Percentiles rank a stretch among this genome's conserved stretches.
Conservation (phyloP, 2,888 invertebrate species). For the Ashinkailepas kermadecensis region DNA sequence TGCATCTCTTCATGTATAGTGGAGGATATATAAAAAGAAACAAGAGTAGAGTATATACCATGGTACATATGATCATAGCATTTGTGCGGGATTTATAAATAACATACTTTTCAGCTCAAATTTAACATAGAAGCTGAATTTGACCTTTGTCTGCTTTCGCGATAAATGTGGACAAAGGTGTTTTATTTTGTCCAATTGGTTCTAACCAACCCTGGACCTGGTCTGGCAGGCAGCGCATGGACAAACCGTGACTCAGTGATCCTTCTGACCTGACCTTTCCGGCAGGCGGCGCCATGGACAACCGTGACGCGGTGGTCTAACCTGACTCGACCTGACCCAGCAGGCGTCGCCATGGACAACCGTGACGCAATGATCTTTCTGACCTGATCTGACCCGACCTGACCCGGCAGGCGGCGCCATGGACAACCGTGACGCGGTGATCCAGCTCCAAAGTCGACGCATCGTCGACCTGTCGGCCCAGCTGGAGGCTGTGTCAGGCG, state of each 20-base stretch:
- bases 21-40: too few species aligned
- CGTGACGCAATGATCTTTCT: background rate
- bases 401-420: background rate
- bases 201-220: background rate
- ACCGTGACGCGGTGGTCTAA: background rate
- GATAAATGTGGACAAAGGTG: too few species aligned
- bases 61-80: too few species aligned
- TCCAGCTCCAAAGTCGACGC: background rate
- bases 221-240: background rate
- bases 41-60: too few species aligned
- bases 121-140: too few species aligned
- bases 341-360: background rate
- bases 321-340: background rate
- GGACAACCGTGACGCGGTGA: slow-evolving; percentile 1
- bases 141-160: too few species aligned
- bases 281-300: background rate
- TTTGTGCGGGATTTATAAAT: too few species aligned
- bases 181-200: too few species aligned
- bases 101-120: too few species aligned
- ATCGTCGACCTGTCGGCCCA: background rate
- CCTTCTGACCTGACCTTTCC: background rate
- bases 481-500: background rate
- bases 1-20: too few species aligned
- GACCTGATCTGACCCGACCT: background rate
- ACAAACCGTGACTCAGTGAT: background rate